Evolutionary conservation across 2,888 invertebrate species (phyloP), one percentile per base, ranked within the genome.

Genomic region (Villa cingulata): DNA sequence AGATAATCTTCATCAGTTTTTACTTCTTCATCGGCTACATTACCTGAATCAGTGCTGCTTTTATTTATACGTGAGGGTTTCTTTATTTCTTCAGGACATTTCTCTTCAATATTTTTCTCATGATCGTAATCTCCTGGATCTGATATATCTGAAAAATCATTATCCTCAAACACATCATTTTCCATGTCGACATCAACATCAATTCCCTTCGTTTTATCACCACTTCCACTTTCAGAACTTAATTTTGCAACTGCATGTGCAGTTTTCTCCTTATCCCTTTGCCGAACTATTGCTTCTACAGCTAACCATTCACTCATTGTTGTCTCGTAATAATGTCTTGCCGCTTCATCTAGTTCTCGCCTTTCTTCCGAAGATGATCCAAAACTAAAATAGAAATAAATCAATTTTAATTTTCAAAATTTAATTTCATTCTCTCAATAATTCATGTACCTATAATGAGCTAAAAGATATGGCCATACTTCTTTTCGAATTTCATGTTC

Each of bases 221-320:
- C 69, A 49, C 68, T 79, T 60, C 65, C 81, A 50, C 82, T 82
- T 59, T 86, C 86, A 17, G 82, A 80, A 46, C 83, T 85, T n/a
- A 89, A 72, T 60, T 89, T 82, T 7, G 89, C 89, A 44, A 89
- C 80, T 37, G 88, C 89, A 12, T 83, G 82, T 0, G 88, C 89
- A 51, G 87, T 86, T 39, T 80, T 82, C 63, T 88, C 88, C 51
- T 82, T 80, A 58, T 91, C 89, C 9, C 80, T 69, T 61, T 88
- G 86, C 43, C 80, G 70, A 0, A 94, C 89, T 52, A 94, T 91
- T 1, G 91, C 91, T 62, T 96, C 95, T 1, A 94, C 89, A 0
- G 91, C 90, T 50, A 91, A 66, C 95, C 95, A 95, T 65, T 94
- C 92, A 0, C 91, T 89, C 86, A 94, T 89, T 1, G 86, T 86